Evolutionary conservation across 2,113 vertebrate species (phyloP).

Genomic region (Piaya cayana): DNA sequence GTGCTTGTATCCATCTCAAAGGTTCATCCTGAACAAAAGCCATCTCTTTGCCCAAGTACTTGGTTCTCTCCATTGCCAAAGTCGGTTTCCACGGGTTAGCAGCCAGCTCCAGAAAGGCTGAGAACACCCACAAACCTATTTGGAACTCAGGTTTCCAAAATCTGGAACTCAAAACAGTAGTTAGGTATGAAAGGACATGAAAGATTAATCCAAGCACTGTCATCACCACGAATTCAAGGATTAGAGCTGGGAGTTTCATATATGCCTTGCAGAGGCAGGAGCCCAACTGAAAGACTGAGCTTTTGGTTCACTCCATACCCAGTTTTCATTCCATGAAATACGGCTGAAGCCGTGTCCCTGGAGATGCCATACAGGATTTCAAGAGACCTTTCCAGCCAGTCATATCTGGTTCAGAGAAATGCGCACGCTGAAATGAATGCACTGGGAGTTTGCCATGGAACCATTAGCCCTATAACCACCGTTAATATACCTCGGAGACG

Average conservation of each 20-base stretch:
- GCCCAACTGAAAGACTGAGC: not conserved
- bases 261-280: not conserved
- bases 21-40: not conserved
- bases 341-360: not conserved
- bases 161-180: slow-evolving; percentile 19
- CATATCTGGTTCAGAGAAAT: slow-evolving; percentile 19
- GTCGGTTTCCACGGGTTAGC: not conserved
- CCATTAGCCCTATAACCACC: slow-evolving; percentile 52
- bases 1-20: not conserved
- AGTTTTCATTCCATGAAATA: slow-evolving; percentile 10
- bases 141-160: slow-evolving; percentile 3
- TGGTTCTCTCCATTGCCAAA: not conserved
- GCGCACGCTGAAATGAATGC: not conserved
- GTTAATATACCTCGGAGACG: slow-evolving; percentile 36
- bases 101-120: not conserved
- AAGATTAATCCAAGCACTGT: not conserved
- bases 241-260: not conserved
- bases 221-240: not conserved
- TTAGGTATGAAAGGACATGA: not conserved
- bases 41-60: not conserved
- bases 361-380: slow-evolving; percentile 51
- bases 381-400: slow-evolving; percentile 50
- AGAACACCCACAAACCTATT: not conserved
- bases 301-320: slow-evolving; percentile 7
- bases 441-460: slow-evolving; percentile 60